Evolutionary conservation across 2,797 vertebrate genomes (phyloP).

Genomic region (Arnoldichthys spilopterus): DNA sequence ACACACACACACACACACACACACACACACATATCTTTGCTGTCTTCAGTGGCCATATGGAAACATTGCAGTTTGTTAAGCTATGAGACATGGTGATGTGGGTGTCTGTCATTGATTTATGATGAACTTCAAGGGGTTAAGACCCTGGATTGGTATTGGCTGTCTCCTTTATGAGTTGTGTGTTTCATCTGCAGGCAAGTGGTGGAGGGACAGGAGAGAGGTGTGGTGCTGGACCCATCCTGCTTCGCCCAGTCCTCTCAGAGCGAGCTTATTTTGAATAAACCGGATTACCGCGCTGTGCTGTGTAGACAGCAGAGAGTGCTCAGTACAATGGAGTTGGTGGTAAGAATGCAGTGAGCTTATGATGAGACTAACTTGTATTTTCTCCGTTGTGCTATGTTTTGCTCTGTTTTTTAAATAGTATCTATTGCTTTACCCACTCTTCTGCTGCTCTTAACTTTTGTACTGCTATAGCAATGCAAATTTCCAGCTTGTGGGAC

Average conservation of each 20-base stretch:
- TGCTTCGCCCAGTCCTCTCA: constrained; percentile 74
- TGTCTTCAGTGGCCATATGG: no score
- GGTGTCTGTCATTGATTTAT: no score
- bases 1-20: no score
- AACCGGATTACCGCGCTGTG: constrained; percentile 75
- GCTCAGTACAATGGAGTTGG: constrained; percentile 72
- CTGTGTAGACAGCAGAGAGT: constrained; percentile 69
- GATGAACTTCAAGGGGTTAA: neutral
- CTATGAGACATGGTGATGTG: no score
- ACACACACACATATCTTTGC: no score
- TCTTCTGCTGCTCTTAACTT: no score
- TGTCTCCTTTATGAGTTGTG: neutral
- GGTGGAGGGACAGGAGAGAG: constrained; percentile 64
- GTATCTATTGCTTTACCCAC: no score
- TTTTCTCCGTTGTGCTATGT: no score
- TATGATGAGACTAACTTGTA: neutral
- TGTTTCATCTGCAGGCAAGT: constrained; percentile 67
- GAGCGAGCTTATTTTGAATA: constrained; percentile 71
- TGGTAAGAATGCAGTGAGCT: constrained; percentile 63
- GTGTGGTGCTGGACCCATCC: constrained; percentile 63
- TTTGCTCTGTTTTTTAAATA: no score
- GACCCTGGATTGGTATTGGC: neutral
- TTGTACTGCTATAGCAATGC: no score
- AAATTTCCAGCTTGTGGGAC: no score
- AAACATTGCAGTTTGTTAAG: no score